Conservation (phyloP, 2,888 invertebrate species). For the Drosophila falleni region DNA sequence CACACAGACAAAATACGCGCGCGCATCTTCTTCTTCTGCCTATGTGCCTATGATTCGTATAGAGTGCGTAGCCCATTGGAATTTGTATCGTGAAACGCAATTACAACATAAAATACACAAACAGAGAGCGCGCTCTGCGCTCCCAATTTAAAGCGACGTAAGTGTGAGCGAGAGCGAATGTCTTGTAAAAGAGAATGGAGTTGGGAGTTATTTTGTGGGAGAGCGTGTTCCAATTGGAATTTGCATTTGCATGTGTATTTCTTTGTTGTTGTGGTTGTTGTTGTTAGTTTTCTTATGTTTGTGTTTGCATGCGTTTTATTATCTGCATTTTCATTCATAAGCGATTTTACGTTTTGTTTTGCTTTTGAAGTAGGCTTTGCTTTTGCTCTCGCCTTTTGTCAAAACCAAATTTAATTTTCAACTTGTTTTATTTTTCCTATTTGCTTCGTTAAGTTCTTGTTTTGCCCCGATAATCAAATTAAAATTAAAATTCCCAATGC, state of each 20-base stretch:
- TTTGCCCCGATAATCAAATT: constrained; percentile 1
- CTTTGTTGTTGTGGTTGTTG: constrained; percentile 23
- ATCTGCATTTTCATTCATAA: constrained; percentile 76
- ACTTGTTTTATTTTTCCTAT: not conserved
- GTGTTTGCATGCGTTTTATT: constrained; percentile 32
- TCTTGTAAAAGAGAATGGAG: constrained; percentile 13
- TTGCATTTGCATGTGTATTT: constrained; percentile 55
- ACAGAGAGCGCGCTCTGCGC: constrained; percentile 63
- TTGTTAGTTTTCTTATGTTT: constrained; percentile 14
- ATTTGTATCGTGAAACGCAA: constrained; percentile 80
- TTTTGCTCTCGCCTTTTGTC: constrained; percentile 7
- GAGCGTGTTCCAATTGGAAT: constrained; percentile 40
- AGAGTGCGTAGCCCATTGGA: constrained; percentile 75
- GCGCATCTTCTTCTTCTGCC: constrained; percentile 65
- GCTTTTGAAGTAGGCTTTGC: constrained; percentile 40
- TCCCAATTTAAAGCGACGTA: constrained; percentile 31
- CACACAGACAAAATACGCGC: constrained; percentile 61
- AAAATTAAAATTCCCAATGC: constrained; percentile 49
- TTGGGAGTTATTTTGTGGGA: constrained; percentile 11
- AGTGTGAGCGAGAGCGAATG: not conserved
- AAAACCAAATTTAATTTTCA: constrained; percentile 25
- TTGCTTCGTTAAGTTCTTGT: constrained; percentile 8
- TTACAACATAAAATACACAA: constrained; percentile 78
- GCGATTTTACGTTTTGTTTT: constrained; percentile 49
- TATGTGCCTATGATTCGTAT: constrained; percentile 24